Percentiles rank a stretch among this genome's conserved stretches.
phyloP scores from a whole-genome alignment of 2,888 invertebrate genomes.

The Gasteruption jaculator region DNA sequence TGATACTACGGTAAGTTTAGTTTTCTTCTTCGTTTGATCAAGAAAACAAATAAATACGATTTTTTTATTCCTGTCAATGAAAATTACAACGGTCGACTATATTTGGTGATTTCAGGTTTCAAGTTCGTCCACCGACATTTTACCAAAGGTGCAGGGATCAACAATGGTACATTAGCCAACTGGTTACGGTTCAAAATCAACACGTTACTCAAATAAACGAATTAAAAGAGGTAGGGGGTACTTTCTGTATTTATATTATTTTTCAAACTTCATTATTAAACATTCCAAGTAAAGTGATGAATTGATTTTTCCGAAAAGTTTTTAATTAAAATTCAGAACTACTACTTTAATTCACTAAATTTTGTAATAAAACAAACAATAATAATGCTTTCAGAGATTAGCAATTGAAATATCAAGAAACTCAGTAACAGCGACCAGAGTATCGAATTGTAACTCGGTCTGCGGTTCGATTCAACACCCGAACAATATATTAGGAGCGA shows the following conservation, averaged over 20 bases:
- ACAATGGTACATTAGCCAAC: conserved; percentile 85
- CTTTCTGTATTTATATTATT: too few relatives aligned
- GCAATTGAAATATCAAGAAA: conserved; percentile 68
- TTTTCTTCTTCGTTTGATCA: neutral
- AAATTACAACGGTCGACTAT: neutral
- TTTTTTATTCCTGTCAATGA: too few relatives aligned
- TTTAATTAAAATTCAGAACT: neutral
- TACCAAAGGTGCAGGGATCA: conserved; percentile 91
- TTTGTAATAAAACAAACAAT: too few relatives aligned
- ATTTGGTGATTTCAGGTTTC: conserved; percentile 63
- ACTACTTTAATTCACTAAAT: too few relatives aligned
- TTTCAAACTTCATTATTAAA: too few relatives aligned
- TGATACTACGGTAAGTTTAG: conserved; percentile 69
- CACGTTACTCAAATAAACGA: conserved; percentile 78
- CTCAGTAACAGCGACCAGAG: conserved; percentile 57
- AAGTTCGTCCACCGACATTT: conserved; percentile 90
- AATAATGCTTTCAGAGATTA: conserved; percentile 54
- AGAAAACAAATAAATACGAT: too few relatives aligned
- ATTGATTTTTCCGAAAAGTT: neutral
- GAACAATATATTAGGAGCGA: too few relatives aligned
- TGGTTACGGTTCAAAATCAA: conserved; percentile 76
- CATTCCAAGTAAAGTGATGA: conserved; percentile 3
- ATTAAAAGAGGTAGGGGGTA: conserved; percentile 74
- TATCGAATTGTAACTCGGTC: conserved; percentile 24
- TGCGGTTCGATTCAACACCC: conserved; percentile 30